These are phyloP conservation scores for Bellardia bayeri DNA, from an alignment of 2,888 invertebrate genomes.

Conservation along the genomic window DNA sequence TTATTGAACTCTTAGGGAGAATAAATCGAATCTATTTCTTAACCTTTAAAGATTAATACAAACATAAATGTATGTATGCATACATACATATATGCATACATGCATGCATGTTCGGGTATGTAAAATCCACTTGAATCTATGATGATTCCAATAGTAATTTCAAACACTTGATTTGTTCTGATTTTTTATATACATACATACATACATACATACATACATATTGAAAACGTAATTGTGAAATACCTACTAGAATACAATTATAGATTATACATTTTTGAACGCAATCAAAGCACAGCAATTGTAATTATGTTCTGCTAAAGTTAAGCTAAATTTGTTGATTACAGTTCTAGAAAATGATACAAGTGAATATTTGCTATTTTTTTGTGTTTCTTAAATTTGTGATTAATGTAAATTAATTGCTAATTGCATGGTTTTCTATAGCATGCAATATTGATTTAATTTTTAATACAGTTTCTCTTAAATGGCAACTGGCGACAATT, in stretches of 20 bases:
- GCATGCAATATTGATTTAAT: slow-evolving; percentile 44
- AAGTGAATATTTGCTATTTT: slow-evolving; percentile 7
- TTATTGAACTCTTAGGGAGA: slow-evolving; percentile 44
- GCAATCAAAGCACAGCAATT: too few species aligned
- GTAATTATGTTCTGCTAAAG: too few species aligned
- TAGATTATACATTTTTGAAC: too few species aligned
- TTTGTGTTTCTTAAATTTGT: slow-evolving; percentile 55
- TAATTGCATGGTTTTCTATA: slow-evolving; percentile 69
- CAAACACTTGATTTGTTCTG: too few species aligned
- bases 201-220: too few species aligned
- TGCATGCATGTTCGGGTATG: too few species aligned
- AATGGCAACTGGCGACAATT: slow-evolving; percentile 68
- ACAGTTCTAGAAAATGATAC: neutral
- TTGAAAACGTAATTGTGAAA: too few species aligned
- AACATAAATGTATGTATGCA: neutral
- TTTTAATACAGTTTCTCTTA: slow-evolving; percentile 22
- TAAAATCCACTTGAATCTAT: too few species aligned
- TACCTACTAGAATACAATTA: too few species aligned
- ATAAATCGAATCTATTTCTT: neutral
- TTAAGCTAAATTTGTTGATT: neutral
- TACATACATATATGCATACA: neutral
- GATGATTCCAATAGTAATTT: too few species aligned
- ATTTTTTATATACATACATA: too few species aligned
- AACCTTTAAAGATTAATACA: neutral
- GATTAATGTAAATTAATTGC: slow-evolving; percentile 65